Conservation (phyloP, 2,888 invertebrate genomes). For the Cryptocheilus praepositus region DNA sequence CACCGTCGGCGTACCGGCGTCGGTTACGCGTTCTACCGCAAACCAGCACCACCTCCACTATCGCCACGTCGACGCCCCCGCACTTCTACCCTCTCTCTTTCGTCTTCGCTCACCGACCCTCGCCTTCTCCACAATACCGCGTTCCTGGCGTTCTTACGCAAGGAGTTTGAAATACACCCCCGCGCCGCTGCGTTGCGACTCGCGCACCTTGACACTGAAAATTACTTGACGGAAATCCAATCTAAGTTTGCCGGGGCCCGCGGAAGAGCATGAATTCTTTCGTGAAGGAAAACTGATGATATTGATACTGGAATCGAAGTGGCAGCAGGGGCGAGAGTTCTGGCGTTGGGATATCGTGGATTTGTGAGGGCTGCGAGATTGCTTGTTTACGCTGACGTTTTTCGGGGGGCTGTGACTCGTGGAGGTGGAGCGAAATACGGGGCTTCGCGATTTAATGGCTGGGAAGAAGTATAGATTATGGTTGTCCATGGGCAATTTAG, state of each 20-base stretch:
- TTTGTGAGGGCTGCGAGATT: too few species aligned
- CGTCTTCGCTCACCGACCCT: not conserved
- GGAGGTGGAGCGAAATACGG: too few species aligned
- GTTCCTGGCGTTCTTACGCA: constrained; percentile 54
- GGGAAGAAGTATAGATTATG: too few species aligned
- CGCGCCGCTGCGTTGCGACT: constrained; percentile 7
- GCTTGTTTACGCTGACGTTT: too few species aligned
- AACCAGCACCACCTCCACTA: constrained; percentile 34
- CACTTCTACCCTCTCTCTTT: constrained; percentile 3
- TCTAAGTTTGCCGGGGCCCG: too few species aligned
- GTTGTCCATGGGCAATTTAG: too few species aligned
- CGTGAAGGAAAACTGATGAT: not conserved
- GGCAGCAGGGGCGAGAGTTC: too few species aligned
- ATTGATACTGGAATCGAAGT: too few species aligned
- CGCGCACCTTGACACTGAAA: constrained; percentile 35
- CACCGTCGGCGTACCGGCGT: constrained; percentile 26
- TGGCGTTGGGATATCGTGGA: too few species aligned
- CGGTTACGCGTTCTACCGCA: constrained; percentile 52
- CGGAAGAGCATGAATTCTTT: not conserved
- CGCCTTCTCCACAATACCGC: constrained; percentile 24
- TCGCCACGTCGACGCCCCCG: constrained; percentile 21
- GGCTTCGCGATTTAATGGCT: too few species aligned
- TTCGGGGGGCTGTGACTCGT: too few species aligned
- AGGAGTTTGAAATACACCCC: constrained; percentile 42
- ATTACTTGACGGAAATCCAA: too few species aligned